Evolutionary conservation across 1,140 invertebrate genomes (phyloP), one percentile per base, ranked within the genome.

Genomic region (Conus betulinus): DNA sequence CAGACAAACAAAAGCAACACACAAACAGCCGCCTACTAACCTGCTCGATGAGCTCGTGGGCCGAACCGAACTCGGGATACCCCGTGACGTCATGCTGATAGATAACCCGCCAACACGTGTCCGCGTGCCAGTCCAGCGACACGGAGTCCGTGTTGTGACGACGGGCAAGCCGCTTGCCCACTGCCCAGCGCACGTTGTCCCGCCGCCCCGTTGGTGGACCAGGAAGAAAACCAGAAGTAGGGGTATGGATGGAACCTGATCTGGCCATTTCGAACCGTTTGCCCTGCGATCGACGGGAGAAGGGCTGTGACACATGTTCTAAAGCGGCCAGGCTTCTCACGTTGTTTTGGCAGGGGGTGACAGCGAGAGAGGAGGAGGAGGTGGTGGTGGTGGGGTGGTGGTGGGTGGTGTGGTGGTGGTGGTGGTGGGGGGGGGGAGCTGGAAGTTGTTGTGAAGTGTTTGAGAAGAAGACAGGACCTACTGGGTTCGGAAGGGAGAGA

Each of bases 191-290:
- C 52, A 74, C 83, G 76, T 90, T 90, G 89, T 90, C 83, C n/a
- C 89, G 81, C 11, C 57, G 74, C 5, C 5, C 89, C 89, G 20
- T 57, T 78, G 57, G 87, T 86, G 3, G 89, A 90, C 89, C 89
- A 90, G n/a, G 74, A 71, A 13, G 89, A 90, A 84, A 88, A 90
- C 89, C 89, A 90, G 17, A 74, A n/a, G 84, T 88, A 90, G 53
- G 89, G 87, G 20, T 39, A 5, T 0, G 87, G 27, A 76, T 78
- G n/a, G 84, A 90, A 90, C 17, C 57, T 85, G 55, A 86, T 81
- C 78, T 74, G 85, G 76, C 85, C 82, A 1, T 83, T 71, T 15
- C 74, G 11, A 25, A 88, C 79, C 20, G 67, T 74, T 20, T 74
- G 71, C 5, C 83, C 79, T 84, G 63, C 23, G 15, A 39, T 39